Evolutionary conservation across 2,113 vertebrate genomes (phyloP).

Genomic region (Chaetura pelagica): DNA sequence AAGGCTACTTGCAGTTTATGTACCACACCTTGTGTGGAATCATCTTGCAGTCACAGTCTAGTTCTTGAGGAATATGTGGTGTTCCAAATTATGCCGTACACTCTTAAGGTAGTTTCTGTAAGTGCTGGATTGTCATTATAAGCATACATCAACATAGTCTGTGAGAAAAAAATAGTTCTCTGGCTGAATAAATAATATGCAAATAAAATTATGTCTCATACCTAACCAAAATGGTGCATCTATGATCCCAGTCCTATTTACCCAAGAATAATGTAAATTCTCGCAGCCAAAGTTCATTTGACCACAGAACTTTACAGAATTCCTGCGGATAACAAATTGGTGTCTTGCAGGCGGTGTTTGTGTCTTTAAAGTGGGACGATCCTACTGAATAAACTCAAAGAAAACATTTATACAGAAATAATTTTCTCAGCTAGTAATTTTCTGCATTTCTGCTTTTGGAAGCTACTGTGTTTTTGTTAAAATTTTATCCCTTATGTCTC

Average conservation of each 20-base stretch:
- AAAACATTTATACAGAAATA: slow-evolving; percentile 71
- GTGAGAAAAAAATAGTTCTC: slow-evolving; percentile 4
- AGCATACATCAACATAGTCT: background rate
- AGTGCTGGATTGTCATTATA: background rate
- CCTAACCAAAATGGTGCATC: background rate
- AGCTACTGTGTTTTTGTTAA: slow-evolving; percentile 68
- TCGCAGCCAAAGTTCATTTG: slow-evolving; percentile 39
- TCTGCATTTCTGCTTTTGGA: slow-evolving; percentile 61
- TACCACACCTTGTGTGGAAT: background rate
- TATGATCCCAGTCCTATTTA: slow-evolving; percentile 12
- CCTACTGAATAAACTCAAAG: slow-evolving; percentile 49
- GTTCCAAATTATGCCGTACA: background rate
- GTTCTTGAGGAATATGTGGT: background rate
- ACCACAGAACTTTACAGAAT: slow-evolving; percentile 60
- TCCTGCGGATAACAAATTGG: slow-evolving; percentile 64
- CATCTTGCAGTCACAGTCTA: background rate
- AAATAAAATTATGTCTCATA: slow-evolving; percentile 18
- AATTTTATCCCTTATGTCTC: slow-evolving; percentile 51
- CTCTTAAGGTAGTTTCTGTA: background rate
- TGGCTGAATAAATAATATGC: slow-evolving; percentile 42
- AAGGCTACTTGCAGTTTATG: background rate
- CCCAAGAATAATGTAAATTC: slow-evolving; percentile 58
- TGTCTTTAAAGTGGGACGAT: slow-evolving; percentile 61
- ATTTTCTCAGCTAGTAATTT: slow-evolving; percentile 73
- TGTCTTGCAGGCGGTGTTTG: slow-evolving; percentile 58